Evolutionary conservation across 2,888 invertebrate species (phyloP).

Genomic region (Lobophora halterata): DNA sequence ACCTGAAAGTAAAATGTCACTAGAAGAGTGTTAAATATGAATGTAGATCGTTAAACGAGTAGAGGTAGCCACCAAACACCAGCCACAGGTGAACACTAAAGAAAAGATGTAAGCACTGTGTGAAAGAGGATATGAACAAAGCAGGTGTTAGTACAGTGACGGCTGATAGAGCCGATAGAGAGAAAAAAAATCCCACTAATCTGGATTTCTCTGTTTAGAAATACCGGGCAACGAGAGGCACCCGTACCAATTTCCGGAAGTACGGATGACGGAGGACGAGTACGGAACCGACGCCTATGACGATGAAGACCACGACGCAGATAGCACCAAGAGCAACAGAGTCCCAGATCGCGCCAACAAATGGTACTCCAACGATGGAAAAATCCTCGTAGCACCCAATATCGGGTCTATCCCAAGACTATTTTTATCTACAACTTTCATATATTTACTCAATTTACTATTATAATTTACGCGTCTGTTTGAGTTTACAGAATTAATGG

Average conservation of each 20-base stretch:
- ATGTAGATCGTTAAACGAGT: too few species aligned
- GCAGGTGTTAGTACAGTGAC: too few species aligned
- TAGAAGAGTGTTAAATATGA: too few species aligned
- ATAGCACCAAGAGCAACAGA: conserved; percentile 65
- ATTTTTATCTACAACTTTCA: conserved; percentile 20
- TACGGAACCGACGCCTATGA: conserved; percentile 69
- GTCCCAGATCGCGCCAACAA: conserved; percentile 75
- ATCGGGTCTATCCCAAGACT: conserved; percentile 35
- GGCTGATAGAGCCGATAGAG: too few species aligned
- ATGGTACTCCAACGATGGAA: conserved; percentile 74
- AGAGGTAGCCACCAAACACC: too few species aligned
- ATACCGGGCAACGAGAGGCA: conserved; percentile 75
- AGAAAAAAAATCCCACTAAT: too few species aligned
- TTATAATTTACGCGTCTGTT: conserved; percentile 27
- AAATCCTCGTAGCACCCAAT: conserved; percentile 50
- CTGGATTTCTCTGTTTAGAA: too few species aligned
- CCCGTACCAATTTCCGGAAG: conserved; percentile 67
- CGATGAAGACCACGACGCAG: conserved; percentile 53
- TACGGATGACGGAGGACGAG: conserved; percentile 65
- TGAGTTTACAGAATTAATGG: conserved; percentile 18
- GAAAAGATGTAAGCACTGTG: too few species aligned
- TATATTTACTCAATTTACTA: conserved; percentile 29
- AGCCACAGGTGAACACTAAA: too few species aligned
- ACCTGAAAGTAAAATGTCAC: too few species aligned
- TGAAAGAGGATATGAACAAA: too few species aligned